Conservation (phyloP, 2,888 invertebrate species). For the Himalopsyche kuldschensis region DNA sequence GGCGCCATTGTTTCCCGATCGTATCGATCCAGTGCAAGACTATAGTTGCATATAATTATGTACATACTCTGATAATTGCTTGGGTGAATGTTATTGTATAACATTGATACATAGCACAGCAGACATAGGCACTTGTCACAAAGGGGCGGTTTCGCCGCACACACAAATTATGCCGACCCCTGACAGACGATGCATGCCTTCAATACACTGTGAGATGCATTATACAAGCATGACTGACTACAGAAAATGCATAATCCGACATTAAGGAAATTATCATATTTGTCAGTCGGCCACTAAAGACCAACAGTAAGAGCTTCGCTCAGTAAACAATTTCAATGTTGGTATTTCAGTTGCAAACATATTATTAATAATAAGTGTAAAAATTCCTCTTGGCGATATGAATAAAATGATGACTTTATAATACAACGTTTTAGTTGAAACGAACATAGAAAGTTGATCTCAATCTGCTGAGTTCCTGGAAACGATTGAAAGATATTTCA, state of each 20-base stretch:
- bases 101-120: neutral
- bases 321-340: too few species aligned
- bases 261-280: too few species aligned
- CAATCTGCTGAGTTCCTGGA: too few species aligned
- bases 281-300: too few species aligned
- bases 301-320: too few species aligned
- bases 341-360: too few species aligned
- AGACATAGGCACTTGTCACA: neutral
- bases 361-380: too few species aligned
- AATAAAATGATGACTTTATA: too few species aligned
- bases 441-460: too few species aligned
- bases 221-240: neutral
- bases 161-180: neutral
- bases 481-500: too few species aligned
- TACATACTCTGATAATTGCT: neutral
- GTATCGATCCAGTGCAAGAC: neutral
- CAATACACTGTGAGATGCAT: neutral
- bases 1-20: neutral
- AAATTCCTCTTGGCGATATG: too few species aligned
- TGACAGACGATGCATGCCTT: neutral
- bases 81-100: neutral
- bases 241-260: neutral
- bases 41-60: neutral
- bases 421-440: too few species aligned
- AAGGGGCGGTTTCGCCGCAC: neutral